These are phyloP conservation scores for Eucriotettix oculatus DNA, from an alignment of 2,888 invertebrate genomes.

Conservation along the genomic window DNA sequence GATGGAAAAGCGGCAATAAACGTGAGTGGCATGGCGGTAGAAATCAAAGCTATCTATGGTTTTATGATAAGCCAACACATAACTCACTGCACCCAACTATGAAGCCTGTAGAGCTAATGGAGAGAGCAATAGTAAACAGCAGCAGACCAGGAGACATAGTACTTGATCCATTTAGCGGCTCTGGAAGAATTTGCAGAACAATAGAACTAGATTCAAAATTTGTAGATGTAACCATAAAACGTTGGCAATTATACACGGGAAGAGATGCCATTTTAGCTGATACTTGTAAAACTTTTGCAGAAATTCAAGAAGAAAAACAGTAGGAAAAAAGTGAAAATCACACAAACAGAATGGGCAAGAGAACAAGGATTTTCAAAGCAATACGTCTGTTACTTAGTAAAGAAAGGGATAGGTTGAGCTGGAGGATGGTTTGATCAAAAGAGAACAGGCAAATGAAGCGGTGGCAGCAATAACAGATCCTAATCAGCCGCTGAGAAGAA, in stretches of 20 bases:
- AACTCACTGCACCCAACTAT: not conserved
- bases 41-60: not conserved
- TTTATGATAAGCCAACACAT: not conserved
- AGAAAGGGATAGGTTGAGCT: not conserved
- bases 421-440: not conserved
- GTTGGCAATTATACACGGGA: not conserved
- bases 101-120: not conserved
- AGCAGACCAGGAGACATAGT: not conserved
- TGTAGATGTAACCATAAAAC: slow-evolving; percentile 1
- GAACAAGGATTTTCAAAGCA: not conserved
- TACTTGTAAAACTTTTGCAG: too few relatives aligned
- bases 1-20: not conserved
- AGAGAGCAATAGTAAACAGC: not conserved
- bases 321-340: too few relatives aligned
- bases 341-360: too few relatives aligned
- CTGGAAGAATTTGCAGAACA: not conserved
- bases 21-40: not conserved
- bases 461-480: not conserved
- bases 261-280: not conserved
- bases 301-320: too few relatives aligned
- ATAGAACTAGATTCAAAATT: not conserved
- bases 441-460: not conserved
- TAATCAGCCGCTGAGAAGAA: not conserved
- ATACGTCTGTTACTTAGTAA: not conserved
- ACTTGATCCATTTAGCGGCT: not conserved